These are phyloP conservation scores for Hemicordylus capensis DNA, from an alignment of 2,113 vertebrate genomes.

Conservation along the genomic window DNA sequence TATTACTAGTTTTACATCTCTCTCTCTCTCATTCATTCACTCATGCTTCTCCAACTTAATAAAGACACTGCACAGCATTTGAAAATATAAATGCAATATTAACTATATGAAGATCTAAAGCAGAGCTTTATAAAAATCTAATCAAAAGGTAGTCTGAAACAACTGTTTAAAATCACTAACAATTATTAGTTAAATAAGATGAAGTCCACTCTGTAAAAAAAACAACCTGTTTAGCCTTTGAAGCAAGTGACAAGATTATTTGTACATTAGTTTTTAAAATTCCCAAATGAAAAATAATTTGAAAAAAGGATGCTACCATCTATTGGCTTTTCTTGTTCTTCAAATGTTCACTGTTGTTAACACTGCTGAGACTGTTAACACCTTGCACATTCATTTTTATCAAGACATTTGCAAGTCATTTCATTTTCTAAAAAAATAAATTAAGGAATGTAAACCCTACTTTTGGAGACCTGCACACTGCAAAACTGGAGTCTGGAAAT, in stretches of 20 bases:
- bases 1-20: background rate
- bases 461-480: background rate
- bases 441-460: background rate
- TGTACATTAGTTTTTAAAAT: background rate
- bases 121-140: background rate
- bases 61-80: background rate
- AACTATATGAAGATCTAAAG: background rate
- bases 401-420: background rate
- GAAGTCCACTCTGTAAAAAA: background rate
- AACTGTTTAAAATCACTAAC: background rate
- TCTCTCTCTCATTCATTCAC: background rate
- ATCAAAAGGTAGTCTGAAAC: background rate
- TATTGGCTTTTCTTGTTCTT: background rate
- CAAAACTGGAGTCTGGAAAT: background rate
- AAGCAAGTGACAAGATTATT: background rate
- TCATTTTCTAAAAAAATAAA: background rate
- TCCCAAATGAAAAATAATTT: background rate
- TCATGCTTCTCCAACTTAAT: background rate
- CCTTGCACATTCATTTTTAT: background rate
- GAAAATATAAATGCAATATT: background rate
- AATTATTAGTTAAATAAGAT: background rate
- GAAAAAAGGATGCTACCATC: background rate
- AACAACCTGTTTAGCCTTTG: background rate
- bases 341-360: background rate
- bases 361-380: background rate